These are phyloP conservation scores for Tachuris rubrigastra DNA, from an alignment of 2,113 vertebrate species.

Conservation along the genomic window DNA sequence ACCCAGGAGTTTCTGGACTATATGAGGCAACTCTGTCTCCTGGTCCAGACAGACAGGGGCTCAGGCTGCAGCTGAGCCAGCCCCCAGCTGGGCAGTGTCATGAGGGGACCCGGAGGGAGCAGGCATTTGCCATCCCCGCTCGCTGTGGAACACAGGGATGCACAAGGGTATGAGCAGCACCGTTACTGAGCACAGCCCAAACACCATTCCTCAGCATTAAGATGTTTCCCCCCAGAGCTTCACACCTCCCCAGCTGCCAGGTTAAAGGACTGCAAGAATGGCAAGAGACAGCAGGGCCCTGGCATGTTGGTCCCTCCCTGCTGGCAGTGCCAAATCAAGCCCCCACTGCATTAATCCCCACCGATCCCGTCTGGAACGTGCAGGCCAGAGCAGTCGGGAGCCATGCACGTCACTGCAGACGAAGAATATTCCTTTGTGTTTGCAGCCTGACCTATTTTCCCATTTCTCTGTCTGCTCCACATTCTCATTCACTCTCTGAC, in stretches of 20 bases:
- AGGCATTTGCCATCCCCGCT: not conserved
- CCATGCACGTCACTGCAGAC: not conserved
- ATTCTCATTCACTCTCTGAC: not conserved
- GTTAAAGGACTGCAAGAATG: not conserved
- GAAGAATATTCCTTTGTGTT: conserved; percentile 26
- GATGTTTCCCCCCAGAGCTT: not conserved
- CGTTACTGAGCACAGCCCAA: not conserved
- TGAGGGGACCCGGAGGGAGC: not conserved
- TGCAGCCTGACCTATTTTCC: conserved; percentile 45
- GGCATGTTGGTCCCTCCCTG: rapidly evolving
- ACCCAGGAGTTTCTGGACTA: rapidly evolving
- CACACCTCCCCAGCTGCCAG: not conserved
- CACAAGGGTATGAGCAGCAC: rapidly evolving
- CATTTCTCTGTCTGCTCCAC: not conserved
- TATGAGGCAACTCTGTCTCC: not conserved
- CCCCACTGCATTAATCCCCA: conserved; percentile 7
- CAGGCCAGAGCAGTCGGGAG: not conserved
- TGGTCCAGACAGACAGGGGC: rapidly evolving
- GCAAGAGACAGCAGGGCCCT: not conserved
- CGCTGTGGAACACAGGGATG: not conserved
- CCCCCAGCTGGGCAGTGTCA: not conserved
- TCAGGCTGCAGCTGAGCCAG: not conserved
- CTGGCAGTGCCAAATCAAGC: not conserved
- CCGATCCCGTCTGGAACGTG: not conserved
- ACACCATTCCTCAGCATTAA: not conserved